Conservation (phyloP, 2,113 vertebrate species). For the Cacatua alba region DNA sequence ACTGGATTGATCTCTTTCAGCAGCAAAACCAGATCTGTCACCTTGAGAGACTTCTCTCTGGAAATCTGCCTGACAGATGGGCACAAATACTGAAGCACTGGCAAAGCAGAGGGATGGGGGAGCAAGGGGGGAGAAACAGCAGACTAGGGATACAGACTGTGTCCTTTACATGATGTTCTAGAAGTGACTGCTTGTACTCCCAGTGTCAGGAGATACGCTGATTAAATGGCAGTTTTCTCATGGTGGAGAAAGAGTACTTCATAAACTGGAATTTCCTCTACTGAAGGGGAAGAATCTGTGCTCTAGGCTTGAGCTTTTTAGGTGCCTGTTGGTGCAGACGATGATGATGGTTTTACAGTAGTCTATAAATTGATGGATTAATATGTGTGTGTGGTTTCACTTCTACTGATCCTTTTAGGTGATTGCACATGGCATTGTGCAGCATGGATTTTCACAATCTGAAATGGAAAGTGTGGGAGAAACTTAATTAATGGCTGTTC, state of each 20-base stretch:
- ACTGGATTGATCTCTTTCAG: neutral
- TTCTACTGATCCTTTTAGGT: neutral
- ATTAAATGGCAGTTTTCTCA: conserved; percentile 18
- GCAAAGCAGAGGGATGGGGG: neutral
- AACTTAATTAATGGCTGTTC: neutral
- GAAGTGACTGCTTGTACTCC: neutral
- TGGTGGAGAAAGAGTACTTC: neutral
- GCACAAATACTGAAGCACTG: accelerated
- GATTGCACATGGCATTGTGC: neutral
- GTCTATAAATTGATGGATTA: neutral
- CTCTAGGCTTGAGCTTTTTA: neutral
- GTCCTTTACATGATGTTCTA: conserved; percentile 12
- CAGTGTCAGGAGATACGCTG: neutral
- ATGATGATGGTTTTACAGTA: neutral
- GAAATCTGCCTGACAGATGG: neutral
- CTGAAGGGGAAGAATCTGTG: neutral
- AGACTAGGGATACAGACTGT: neutral
- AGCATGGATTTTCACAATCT: neutral
- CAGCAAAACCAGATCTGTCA: neutral
- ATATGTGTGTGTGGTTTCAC: neutral
- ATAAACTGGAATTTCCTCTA: neutral
- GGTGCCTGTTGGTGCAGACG: neutral
- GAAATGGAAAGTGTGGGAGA: neutral
- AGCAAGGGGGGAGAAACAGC: neutral
- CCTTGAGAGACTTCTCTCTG: neutral